Evolutionary conservation across 2,113 vertebrate genomes (phyloP), one percentile per base, ranked within the genome.

Genomic region (Anseranas semipalmata): DNA sequence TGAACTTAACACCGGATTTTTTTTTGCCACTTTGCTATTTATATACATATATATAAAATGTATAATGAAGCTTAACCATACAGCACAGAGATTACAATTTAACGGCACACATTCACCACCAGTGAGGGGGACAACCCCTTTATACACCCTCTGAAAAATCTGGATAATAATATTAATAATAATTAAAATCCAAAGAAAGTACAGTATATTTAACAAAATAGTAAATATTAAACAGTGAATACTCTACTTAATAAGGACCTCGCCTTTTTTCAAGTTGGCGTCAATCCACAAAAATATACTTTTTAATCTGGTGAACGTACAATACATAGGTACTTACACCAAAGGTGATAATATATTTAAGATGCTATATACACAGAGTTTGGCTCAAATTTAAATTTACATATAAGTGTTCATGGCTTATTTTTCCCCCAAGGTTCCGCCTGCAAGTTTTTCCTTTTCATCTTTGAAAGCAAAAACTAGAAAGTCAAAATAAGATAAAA

Each of bases 391-490:
- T 98, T 99, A 98, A 98, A 98, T 99, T 98, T 99, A 99, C 98
- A 99, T 98, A 99, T 98, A 98, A 99, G 98, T 98, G 98, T 99
- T 99, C 99, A 99, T 99, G 99, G 99, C 99, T 99, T 99, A 99
- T 98, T 98, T 99, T 99, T 98, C 98, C 98, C 98, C 98, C 98
- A 99, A 98, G 98, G 98, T 99, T 98, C 98, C 98, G 98, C 98
- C 99, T 98, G 99, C 98, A 99, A 98, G 98, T 98, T 97, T 98
- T 98, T 98, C 98, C 98, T 98, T 98, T 97, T 96, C 97, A 98
- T 98, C 97, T 98, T 96, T 94, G 97, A 99, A 98, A 98, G 98
- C 98, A 98, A 98, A 98, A 98, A 99, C 97, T 97, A 98, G 97
- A 98, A 97, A 98, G 97, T 98, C 98, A 98, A 98, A 98, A 98